Conservation (phyloP, 2,113 vertebrate genomes). For the Nannobrachium achirus region DNA sequence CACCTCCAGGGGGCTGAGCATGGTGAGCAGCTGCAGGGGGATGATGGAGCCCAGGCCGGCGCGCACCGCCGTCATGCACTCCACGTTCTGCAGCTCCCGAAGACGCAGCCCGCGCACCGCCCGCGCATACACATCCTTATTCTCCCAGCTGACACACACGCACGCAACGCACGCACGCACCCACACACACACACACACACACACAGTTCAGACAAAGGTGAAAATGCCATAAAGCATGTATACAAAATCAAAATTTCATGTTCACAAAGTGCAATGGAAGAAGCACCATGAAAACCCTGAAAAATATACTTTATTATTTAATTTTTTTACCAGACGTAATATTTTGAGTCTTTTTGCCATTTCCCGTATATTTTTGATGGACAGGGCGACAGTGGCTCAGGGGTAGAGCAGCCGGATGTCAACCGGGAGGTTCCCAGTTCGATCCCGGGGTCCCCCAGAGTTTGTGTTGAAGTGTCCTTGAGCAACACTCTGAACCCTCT, state of each 20-base stretch:
- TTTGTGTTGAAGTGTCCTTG: too few relatives aligned
- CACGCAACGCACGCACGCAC: slow-evolving; percentile 22
- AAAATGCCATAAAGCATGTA: not conserved
- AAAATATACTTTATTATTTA: too few relatives aligned
- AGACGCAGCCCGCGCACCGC: slow-evolving; percentile 89
- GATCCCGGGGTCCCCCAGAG: too few relatives aligned
- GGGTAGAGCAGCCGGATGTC: too few relatives aligned
- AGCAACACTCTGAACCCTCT: too few relatives aligned
- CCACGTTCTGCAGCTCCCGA: slow-evolving; percentile 89
- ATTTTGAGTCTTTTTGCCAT: too few relatives aligned
- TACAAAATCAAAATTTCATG: not conserved
- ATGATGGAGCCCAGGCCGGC: slow-evolving; percentile 93
- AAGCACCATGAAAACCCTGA: not conserved
- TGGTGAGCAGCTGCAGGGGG: slow-evolving; percentile 94
- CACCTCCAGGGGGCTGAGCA: slow-evolving; percentile 90
- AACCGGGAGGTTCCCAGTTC: too few relatives aligned
- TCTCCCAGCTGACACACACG: slow-evolving; percentile 87
- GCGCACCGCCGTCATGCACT: slow-evolving; percentile 90
- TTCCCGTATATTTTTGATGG: too few relatives aligned
- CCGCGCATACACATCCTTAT: slow-evolving; percentile 89
- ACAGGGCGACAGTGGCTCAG: too few relatives aligned
- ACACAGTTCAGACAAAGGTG: not conserved
- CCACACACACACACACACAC: not conserved
- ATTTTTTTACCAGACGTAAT: too few relatives aligned
- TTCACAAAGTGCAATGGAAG: not conserved